phyloP scores from a whole-genome alignment of 2,888 invertebrate genomes.

The Agrotis segetum region DNA sequence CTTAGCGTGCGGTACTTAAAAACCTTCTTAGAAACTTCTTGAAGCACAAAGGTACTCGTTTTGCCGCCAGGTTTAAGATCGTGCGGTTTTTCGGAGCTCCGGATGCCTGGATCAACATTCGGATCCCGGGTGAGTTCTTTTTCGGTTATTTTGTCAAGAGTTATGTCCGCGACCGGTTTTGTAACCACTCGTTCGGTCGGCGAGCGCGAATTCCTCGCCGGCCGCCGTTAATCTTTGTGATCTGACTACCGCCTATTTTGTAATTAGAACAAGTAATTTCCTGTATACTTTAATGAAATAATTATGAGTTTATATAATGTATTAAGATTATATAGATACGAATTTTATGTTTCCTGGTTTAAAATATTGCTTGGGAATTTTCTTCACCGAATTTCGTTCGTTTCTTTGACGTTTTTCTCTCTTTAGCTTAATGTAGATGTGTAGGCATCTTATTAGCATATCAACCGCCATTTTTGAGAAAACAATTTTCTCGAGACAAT shows the following conservation, averaged over 20 bases:
- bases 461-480: neutral
- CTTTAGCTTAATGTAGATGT: conserved; percentile 9
- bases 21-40: conserved; percentile 25
- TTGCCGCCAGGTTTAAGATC: conserved; percentile 73
- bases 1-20: conserved; percentile 45
- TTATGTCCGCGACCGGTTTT: conserved; percentile 64
- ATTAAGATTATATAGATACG: conserved; percentile 48
- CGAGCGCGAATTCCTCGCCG: conserved; percentile 55
- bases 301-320: conserved; percentile 57
- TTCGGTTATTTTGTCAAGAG: conserved; percentile 44
- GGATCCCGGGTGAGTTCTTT: conserved; percentile 75
- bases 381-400: neutral
- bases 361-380: conserved; percentile 11
- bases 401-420: neutral
- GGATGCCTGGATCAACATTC: conserved; percentile 65
- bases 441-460: neutral
- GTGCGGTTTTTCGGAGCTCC: conserved; percentile 72
- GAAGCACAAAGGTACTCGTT: conserved; percentile 25
- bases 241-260: conserved; percentile 65
- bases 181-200: conserved; percentile 54
- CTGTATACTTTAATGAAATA: conserved; percentile 58
- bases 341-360: conserved; percentile 37
- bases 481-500: neutral
- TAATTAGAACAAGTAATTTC: conserved; percentile 65
- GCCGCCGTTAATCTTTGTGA: conserved; percentile 60